Evolutionary conservation across 2,797 vertebrate species (phyloP).

Genomic region (Hozukius guyotensis): DNA sequence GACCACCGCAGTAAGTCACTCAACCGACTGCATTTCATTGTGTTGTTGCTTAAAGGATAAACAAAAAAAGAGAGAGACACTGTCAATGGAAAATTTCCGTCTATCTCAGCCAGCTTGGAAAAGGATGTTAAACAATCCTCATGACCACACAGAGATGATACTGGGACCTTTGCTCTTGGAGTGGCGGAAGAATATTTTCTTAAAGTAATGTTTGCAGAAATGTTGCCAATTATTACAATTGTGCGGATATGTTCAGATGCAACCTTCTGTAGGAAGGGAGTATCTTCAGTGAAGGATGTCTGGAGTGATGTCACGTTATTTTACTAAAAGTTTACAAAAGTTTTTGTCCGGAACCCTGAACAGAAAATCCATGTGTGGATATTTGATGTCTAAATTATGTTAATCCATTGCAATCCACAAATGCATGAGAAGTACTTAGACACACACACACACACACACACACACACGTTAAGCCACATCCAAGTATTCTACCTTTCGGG

Average conservation of each 20-base stretch:
- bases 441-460: background rate
- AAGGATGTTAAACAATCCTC: background rate
- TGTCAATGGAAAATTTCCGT: background rate
- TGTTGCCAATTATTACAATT: background rate
- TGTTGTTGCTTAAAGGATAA: background rate
- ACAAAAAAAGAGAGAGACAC: background rate
- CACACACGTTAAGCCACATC: background rate
- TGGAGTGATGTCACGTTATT: background rate
- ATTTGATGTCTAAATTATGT: background rate
- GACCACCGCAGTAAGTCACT: background rate
- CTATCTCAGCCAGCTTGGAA: background rate
- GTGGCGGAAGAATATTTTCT: background rate
- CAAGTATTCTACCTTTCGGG: slow-evolving; percentile 6
- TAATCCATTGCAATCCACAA: background rate
- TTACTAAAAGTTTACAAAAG: background rate
- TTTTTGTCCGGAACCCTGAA: background rate
- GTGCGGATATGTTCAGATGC: background rate
- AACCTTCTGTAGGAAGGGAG: background rate
- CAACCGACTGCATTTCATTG: background rate
- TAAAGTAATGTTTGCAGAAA: background rate
- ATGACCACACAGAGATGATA: background rate
- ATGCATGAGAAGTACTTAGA: background rate
- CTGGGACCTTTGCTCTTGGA: background rate
- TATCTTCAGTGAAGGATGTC: background rate
- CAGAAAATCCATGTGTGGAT: background rate